Evolutionary conservation across 2,113 vertebrate genomes (phyloP).

Genomic region (Sinocyclocheilus anophthalmus): DNA sequence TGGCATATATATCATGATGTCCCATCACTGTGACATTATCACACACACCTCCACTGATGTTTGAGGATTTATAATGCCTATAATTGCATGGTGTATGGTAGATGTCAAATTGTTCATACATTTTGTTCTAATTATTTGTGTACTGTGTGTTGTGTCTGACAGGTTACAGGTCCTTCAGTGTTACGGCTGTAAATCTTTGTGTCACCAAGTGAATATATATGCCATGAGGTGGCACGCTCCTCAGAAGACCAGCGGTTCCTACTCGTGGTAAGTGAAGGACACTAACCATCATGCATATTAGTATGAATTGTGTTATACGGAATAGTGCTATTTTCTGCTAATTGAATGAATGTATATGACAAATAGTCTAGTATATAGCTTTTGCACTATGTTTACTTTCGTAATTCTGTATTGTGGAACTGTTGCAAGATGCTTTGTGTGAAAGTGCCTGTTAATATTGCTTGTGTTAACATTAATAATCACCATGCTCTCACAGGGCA

Average conservation of each 20-base stretch:
- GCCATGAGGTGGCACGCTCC: neutral
- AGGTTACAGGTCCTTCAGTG: neutral
- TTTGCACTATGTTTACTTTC: neutral
- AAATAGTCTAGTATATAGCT: neutral
- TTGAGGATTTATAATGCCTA: neutral
- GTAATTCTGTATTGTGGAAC: neutral
- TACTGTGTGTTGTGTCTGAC: conserved; percentile 18
- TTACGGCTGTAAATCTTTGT: neutral
- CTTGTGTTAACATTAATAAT: neutral
- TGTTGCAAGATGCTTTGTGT: neutral
- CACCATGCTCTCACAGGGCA: neutral
- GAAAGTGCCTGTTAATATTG: neutral
- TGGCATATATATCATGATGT: neutral
- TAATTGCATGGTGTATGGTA: neutral
- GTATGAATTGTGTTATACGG: no score
- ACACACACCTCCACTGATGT: neutral
- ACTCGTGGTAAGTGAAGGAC: conserved; percentile 4
- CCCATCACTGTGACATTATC: neutral
- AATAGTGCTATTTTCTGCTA: neutral
- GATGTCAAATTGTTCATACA: neutral
- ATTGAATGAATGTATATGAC: neutral
- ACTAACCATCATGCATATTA: neutral
- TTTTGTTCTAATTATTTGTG: conserved; percentile 11
- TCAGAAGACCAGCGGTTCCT: conserved; percentile 28
- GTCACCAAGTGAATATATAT: neutral